These are phyloP conservation scores for Mugil cephalus DNA, from an alignment of 2,113 vertebrate species.

Conservation along the genomic window DNA sequence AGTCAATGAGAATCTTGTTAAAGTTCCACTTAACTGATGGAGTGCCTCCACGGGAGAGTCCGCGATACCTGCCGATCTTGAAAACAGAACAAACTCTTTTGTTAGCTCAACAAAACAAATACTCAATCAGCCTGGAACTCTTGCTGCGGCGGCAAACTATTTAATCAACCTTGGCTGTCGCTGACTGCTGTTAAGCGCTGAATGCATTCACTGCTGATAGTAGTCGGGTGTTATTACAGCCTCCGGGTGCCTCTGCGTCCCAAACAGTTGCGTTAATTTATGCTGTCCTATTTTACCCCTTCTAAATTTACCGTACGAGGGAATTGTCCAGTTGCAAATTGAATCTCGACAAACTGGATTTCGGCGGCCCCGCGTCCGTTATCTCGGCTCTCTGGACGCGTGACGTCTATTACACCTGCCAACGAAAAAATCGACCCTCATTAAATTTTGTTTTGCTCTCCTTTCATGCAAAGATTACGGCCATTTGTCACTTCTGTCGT, in stretches of 20 bases:
- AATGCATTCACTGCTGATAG: slow-evolving; percentile 62
- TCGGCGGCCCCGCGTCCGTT: slow-evolving; percentile 24
- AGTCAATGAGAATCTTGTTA: slow-evolving; percentile 42
- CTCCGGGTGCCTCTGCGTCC: slow-evolving; percentile 32
- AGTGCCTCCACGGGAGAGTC: slow-evolving; percentile 48
- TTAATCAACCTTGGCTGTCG: slow-evolving; percentile 67
- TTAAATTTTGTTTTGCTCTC: slow-evolving; percentile 69
- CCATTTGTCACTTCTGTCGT: slow-evolving; percentile 76
- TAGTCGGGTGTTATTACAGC: slow-evolving; percentile 53
- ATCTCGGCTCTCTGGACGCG: slow-evolving; percentile 43
- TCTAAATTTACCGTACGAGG: slow-evolving; percentile 33
- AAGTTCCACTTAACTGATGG: slow-evolving; percentile 49
- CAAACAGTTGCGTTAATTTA: slow-evolving; percentile 50
- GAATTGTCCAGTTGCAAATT: slow-evolving; percentile 49
- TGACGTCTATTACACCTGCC: slow-evolving; percentile 66
- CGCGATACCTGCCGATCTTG: slow-evolving; percentile 55
- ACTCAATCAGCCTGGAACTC: slow-evolving; percentile 59
- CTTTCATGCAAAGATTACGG: slow-evolving; percentile 63
- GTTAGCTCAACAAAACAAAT: slow-evolving; percentile 60
- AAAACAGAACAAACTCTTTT: slow-evolving; percentile 56
- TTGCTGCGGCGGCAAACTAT: slow-evolving; percentile 49
- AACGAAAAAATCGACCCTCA: slow-evolving; percentile 65
- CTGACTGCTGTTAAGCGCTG: slow-evolving; percentile 51
- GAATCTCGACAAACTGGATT: slow-evolving; percentile 41
- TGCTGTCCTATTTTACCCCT: slow-evolving; percentile 36